Percentiles rank a stretch among this genome's conserved stretches.
These are phyloP conservation scores for Neoitamus cyanurus DNA, from an alignment of 2,888 invertebrate genomes.

Conservation along the genomic window DNA sequence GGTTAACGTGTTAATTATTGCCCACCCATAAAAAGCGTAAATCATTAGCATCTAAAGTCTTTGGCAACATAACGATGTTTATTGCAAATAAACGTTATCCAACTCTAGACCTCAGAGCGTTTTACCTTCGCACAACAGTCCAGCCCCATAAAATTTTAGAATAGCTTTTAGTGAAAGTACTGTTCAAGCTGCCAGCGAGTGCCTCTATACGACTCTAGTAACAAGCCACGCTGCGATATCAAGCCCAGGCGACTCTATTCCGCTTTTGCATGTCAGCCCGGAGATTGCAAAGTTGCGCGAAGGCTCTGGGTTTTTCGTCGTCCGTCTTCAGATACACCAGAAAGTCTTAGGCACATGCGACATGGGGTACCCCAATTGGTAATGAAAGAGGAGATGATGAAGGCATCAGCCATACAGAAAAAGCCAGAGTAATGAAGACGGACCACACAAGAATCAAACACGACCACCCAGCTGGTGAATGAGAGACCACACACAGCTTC, in stretches of 20 bases:
- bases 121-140: neutral
- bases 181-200: neutral
- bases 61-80: neutral
- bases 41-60: neutral
- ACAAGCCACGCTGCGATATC: neutral
- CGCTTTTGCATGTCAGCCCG: constrained; percentile 24
- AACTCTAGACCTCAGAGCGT: neutral
- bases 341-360: constrained; percentile 39
- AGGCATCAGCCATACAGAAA: constrained; percentile 53
- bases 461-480: constrained; percentile 57
- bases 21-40: neutral
- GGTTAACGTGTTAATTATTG: neutral
- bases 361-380: constrained; percentile 42
- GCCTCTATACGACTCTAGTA: neutral
- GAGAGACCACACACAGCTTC: constrained; percentile 56
- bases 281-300: constrained; percentile 17
- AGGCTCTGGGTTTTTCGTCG: constrained; percentile 11
- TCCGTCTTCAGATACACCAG: neutral
- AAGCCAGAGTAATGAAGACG: constrained; percentile 56
- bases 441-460: constrained; percentile 57
- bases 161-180: constrained; percentile 39
- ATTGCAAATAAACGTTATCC: neutral
- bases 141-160: constrained; percentile 21
- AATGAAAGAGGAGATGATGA: constrained; percentile 47
- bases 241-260: neutral